Percentiles rank a stretch among this genome's conserved stretches.
phyloP scores from a whole-genome alignment of 2,113 vertebrate genomes.

The Oplegnathus fasciatus region DNA sequence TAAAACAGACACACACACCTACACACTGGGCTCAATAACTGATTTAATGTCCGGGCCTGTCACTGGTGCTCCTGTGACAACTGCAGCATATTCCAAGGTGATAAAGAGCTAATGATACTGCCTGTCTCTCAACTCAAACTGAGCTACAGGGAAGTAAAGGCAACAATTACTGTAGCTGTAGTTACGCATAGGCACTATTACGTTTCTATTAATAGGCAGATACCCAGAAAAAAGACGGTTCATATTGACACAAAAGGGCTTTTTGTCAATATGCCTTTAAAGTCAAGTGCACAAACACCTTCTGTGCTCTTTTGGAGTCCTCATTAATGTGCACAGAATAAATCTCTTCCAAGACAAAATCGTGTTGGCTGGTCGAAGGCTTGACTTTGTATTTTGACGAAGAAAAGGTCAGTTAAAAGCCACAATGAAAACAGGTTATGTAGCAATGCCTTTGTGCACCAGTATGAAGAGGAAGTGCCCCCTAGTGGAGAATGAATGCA shows the following conservation, averaged over 20 bases:
- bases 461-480: conserved; percentile 40
- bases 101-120: conserved; percentile 41
- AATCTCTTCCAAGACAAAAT: background rate
- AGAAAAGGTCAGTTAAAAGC: background rate
- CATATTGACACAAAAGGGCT: background rate
- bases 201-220: background rate
- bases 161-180: background rate
- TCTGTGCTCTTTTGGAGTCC: background rate
- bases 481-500: conserved; percentile 56
- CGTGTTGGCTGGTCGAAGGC: background rate
- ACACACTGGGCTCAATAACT: conserved; percentile 27
- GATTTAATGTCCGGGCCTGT: conserved; percentile 25
- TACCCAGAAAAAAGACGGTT: background rate
- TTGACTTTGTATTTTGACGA: background rate
- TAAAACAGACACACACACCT: background rate
- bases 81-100: conserved; percentile 7
- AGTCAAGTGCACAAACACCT: background rate
- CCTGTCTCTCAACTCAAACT: conserved; percentile 18
- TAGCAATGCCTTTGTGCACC: background rate
- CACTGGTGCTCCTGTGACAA: conserved; percentile 24
- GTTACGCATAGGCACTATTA: background rate
- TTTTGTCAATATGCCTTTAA: background rate
- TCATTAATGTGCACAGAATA: background rate
- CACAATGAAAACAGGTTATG: background rate
- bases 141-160: conserved; percentile 3